Percentiles rank a stretch among this genome's conserved stretches.
Evolutionary conservation across 1,140 invertebrate species (phyloP).

Genomic region (Hyposmocoma kahamanoa): DNA sequence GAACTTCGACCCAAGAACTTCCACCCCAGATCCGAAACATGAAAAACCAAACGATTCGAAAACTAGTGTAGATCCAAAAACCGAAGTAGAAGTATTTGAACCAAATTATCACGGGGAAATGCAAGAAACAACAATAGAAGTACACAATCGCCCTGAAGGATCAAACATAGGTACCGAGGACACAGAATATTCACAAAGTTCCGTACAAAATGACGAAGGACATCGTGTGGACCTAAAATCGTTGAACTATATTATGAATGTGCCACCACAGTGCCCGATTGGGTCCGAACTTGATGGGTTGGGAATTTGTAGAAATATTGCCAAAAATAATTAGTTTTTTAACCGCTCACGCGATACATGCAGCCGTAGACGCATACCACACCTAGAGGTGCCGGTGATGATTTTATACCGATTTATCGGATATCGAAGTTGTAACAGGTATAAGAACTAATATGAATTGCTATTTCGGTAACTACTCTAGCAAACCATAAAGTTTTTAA

Average conservation of each 20-base stretch:
- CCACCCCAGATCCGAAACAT: constrained; percentile 8
- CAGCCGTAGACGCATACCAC: no score
- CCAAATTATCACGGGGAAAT: constrained; percentile 45
- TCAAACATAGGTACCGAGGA: constrained; percentile 10
- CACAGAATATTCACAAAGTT: constrained; percentile 29
- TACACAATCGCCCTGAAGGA: no score
- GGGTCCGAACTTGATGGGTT: constrained; percentile 45
- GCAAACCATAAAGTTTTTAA: no score
- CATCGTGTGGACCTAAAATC: constrained; percentile 27
- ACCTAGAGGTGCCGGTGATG: no score
- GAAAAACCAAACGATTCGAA: constrained; percentile 6
- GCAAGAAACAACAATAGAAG: no score
- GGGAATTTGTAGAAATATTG: constrained; percentile 39
- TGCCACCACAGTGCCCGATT: constrained; percentile 47
- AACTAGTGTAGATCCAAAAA: constrained; percentile 13
- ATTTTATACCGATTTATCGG: no score
- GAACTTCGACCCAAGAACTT: no score
- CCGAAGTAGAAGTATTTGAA: constrained; percentile 48
- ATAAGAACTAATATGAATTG: no score
- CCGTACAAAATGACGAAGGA: constrained; percentile 34
- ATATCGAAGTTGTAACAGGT: no score
- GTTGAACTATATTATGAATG: constrained; percentile 40
- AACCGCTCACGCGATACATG: no score
- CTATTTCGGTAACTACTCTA: no score
- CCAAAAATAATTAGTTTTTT: no score